phyloP scores from a whole-genome alignment of 2,888 invertebrate genomes.

The Leptopilina myrica region DNA sequence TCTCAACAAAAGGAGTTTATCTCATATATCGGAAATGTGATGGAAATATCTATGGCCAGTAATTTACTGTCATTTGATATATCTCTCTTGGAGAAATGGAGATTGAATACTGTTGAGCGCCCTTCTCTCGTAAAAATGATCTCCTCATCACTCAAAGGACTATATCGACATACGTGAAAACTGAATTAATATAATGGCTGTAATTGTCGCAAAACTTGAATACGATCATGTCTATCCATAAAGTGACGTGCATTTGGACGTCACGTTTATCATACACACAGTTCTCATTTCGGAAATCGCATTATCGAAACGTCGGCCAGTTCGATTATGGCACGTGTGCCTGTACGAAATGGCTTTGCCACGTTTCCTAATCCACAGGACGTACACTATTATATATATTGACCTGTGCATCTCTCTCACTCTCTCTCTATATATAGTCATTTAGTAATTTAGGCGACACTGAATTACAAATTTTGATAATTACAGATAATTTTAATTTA shows the following conservation, averaged over 20 bases:
- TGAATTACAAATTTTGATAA: neutral
- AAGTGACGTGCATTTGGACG: slow-evolving; percentile 24
- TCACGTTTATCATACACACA: slow-evolving; percentile 36
- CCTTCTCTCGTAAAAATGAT: slow-evolving; percentile 15
- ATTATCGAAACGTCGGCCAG: slow-evolving; percentile 30
- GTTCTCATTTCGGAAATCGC: slow-evolving; percentile 40
- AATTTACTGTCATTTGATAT: neutral
- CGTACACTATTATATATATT: neutral
- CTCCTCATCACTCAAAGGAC: neutral
- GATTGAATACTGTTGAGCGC: neutral
- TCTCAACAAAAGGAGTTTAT: no score
- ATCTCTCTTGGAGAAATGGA: neutral
- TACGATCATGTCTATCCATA: slow-evolving; percentile 12
- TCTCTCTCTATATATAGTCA: neutral
- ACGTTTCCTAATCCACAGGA: slow-evolving; percentile 10
- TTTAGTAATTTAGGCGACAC: slow-evolving; percentile 9
- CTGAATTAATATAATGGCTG: slow-evolving; percentile 34
- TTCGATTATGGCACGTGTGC: slow-evolving; percentile 40
- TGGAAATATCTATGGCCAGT: no score
- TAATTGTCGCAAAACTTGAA: slow-evolving; percentile 30
- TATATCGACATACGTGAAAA: slow-evolving; percentile 22
- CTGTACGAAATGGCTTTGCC: slow-evolving; percentile 31
- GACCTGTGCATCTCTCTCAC: neutral
- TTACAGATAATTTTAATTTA: no score
- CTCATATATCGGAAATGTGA: no score